Conservation (phyloP, 2,888 invertebrate species). For the Norana najaformis region DNA sequence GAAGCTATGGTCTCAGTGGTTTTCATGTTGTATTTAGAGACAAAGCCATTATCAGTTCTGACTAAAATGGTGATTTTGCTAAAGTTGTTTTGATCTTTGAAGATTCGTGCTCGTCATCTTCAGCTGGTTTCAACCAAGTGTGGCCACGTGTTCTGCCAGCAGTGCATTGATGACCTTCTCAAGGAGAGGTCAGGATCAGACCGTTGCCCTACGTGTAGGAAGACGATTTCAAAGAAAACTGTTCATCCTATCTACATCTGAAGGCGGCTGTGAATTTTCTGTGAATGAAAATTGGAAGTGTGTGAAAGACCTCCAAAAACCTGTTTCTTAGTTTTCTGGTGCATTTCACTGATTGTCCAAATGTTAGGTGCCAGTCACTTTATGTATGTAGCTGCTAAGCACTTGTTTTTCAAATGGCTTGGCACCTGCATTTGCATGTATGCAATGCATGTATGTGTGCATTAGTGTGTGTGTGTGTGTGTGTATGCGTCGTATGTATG, state of each 20-base stretch:
- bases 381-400: neutral
- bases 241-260: neutral
- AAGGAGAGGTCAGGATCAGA: neutral
- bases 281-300: neutral
- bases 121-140: neutral
- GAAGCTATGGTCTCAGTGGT: no score
- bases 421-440: neutral
- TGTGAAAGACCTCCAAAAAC: neutral
- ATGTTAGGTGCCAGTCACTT: no score
- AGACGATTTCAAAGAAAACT: neutral
- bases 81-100: neutral
- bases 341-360: neutral
- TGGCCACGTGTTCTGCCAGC: neutral
- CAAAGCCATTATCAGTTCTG: neutral
- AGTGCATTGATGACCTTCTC: neutral
- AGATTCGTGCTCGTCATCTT: neutral
- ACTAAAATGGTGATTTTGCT: neutral
- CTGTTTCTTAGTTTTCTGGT: neutral
- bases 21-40: no score
- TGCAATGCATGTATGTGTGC: neutral
- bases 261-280: neutral
- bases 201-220: neutral
- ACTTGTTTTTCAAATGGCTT: neutral
- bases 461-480: no score
- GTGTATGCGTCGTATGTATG: neutral